These are phyloP conservation scores for Acropternis orthonyx DNA, from an alignment of 2,797 vertebrate species.

Conservation along the genomic window DNA sequence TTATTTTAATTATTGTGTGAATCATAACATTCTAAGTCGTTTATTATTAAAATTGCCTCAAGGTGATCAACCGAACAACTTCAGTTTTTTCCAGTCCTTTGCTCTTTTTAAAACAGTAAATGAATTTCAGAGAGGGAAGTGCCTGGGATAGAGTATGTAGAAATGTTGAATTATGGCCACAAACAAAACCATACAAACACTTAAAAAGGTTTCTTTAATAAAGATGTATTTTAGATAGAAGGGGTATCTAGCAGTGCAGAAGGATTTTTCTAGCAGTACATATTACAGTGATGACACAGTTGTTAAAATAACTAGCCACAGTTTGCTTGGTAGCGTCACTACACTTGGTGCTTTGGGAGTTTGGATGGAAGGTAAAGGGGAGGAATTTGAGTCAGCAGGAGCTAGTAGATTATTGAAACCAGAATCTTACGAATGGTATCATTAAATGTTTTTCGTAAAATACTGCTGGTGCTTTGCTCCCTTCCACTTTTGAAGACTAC, in stretches of 20 bases:
- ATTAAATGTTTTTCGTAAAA: not conserved
- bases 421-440: not conserved
- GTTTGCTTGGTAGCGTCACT: not conserved
- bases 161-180: slow-evolving; percentile 71
- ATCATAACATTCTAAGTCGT: slow-evolving; percentile 47
- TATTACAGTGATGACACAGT: not conserved
- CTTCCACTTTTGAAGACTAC: not conserved
- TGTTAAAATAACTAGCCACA: not conserved
- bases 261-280: not conserved
- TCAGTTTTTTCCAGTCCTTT: slow-evolving; percentile 48
- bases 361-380: not conserved
- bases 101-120: slow-evolving; percentile 59
- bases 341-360: not conserved
- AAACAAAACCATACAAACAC: slow-evolving; percentile 74
- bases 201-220: slow-evolving; percentile 61
- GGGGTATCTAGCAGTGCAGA: not conserved
- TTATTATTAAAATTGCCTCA: slow-evolving; percentile 74
- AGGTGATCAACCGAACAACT: slow-evolving; percentile 63
- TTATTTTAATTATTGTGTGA: slow-evolving; percentile 71
- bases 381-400: not conserved
- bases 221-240: not conserved
- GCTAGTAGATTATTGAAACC: not conserved
- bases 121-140: slow-evolving; percentile 72
- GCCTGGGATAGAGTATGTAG: slow-evolving; percentile 65
- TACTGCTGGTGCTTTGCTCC: not conserved